A percentile compares a stretch with the other conserved stretches of the same genome.
phyloP scores from a whole-genome alignment of 2,113 vertebrate species.

The Tor tambroides region DNA sequence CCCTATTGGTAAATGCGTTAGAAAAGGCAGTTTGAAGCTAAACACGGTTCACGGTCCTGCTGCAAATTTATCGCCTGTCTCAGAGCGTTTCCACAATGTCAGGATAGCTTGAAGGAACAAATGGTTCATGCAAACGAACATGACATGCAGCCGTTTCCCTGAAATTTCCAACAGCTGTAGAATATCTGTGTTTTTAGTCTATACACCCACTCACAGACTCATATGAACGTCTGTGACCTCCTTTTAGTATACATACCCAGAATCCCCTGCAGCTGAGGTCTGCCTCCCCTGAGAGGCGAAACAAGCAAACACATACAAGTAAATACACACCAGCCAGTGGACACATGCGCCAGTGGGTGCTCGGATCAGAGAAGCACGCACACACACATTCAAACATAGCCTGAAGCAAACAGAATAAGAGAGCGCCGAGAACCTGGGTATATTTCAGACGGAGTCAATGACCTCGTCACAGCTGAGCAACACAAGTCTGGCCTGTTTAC shows the following conservation, averaged over 20 bases:
- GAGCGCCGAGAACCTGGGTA: conserved; percentile 2
- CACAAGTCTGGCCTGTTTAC: conserved; percentile 39
- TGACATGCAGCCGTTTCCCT: neutral
- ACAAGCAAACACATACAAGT: conserved; percentile 33
- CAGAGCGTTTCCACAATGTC: conserved; percentile 10
- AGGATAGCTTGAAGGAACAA: conserved; percentile 16
- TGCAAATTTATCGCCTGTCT: conserved; percentile 25
- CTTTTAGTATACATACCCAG: conserved; percentile 33
- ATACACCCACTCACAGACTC: conserved; percentile 22
- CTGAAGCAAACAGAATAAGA: conserved; percentile 39
- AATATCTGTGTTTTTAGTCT: conserved; percentile 19
- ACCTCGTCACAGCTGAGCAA: conserved; percentile 62
- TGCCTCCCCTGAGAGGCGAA: conserved; percentile 14
- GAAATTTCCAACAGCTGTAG: conserved; percentile 12
- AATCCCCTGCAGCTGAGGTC: conserved; percentile 28
- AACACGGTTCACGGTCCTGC: conserved; percentile 34
- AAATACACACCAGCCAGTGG: conserved; percentile 28
- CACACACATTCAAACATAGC: conserved; percentile 63
- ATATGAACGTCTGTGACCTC: conserved; percentile 40
- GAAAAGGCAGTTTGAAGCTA: conserved; percentile 35
- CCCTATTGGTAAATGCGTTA: conserved; percentile 51
- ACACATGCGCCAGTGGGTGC: conserved; percentile 25
- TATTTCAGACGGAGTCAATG: conserved; percentile 56
- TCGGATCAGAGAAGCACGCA: conserved; percentile 2
- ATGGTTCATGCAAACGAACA: neutral